phyloP scores from a whole-genome alignment of 2,888 invertebrate species.

The Sphaerophoria taeniata region DNA sequence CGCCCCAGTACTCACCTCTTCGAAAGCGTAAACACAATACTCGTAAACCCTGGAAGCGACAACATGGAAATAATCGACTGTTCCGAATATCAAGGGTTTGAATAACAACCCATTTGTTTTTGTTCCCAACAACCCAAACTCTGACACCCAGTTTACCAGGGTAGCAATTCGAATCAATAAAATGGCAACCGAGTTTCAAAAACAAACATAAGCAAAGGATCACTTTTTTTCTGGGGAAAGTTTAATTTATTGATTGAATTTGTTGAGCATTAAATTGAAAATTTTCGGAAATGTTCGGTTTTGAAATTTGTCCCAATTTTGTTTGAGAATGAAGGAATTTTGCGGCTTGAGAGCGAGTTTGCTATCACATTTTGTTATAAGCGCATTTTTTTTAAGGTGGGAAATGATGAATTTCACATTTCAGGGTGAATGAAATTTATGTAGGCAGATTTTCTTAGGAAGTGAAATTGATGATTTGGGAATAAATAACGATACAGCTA shows the following conservation, averaged over 20 bases:
- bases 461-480: too few relatives aligned
- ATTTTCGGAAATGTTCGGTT: not conserved
- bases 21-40: not conserved
- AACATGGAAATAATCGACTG: slow-evolving; percentile 33
- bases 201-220: not conserved
- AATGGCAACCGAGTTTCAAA: not conserved
- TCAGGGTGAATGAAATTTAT: too few relatives aligned
- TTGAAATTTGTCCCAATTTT: too few relatives aligned
- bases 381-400: too few relatives aligned
- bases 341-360: too few relatives aligned
- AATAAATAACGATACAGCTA: too few relatives aligned
- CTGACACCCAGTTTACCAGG: not conserved
- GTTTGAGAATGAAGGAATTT: too few relatives aligned
- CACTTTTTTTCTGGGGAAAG: not conserved
- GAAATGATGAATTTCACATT: too few relatives aligned
- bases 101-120: slow-evolving; percentile 33
- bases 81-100: slow-evolving; percentile 13
- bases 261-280: slow-evolving; percentile 14
- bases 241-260: slow-evolving; percentile 25
- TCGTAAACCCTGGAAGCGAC: slow-evolving; percentile 19
- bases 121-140: slow-evolving; percentile 5
- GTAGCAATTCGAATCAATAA: slow-evolving; percentile 14
- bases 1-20: not conserved
- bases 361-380: too few relatives aligned
- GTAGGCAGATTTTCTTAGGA: too few relatives aligned